Evolutionary conservation across 2,113 vertebrate genomes (phyloP), one percentile per base, ranked within the genome.

Genomic region (Prunella fulvescens): DNA sequence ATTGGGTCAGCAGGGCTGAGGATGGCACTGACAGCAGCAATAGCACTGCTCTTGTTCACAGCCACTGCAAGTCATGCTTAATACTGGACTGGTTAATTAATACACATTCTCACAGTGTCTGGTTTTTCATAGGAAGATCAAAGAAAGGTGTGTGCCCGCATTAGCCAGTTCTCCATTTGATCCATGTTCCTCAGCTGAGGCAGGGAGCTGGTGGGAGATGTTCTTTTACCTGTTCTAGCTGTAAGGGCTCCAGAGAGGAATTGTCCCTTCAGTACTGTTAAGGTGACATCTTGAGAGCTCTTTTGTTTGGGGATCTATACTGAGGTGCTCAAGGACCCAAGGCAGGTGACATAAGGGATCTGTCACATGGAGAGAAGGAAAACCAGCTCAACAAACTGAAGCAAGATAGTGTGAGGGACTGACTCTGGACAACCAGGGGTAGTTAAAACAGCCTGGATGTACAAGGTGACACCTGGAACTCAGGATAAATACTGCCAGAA

Each of bases 81-180:
- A 92, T 83, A 50, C 47, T 15, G 80, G 80, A 12, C 86, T 45
- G 2, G 82, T 62, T 93, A 66, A 74, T 62, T 93, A 66, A 74
- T 61, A 9, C 51, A 12, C 66, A 28, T 62, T 51, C 69, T 50
- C 62, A 39, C 58, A 16, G 14, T 5, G 47, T 17, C 67, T 81
- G 7, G 44, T 86, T 86, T 86, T 79, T 94, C 91, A 91, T 88
- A 88, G 67, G 37, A 7, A 90, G 86, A 73, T 96, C 92, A 93
- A 66, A 90, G 86, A 24, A 40, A 71, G 88, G 72, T 77, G 60
- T 54, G 50, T 77, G 88, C 76, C 86, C 4, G 0, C 84, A 58
- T 78, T 86, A 71, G 89, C 2, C 3, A 48, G 56, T 35, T 71
- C 77, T 87, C 39, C 77, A 57, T 56, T 86, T 31, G 47, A 48